A percentile compares a stretch with the other conserved stretches of the same genome.
phyloP scores from a whole-genome alignment of 2,888 invertebrate species.

The Sarcophaga subvicina region DNA sequence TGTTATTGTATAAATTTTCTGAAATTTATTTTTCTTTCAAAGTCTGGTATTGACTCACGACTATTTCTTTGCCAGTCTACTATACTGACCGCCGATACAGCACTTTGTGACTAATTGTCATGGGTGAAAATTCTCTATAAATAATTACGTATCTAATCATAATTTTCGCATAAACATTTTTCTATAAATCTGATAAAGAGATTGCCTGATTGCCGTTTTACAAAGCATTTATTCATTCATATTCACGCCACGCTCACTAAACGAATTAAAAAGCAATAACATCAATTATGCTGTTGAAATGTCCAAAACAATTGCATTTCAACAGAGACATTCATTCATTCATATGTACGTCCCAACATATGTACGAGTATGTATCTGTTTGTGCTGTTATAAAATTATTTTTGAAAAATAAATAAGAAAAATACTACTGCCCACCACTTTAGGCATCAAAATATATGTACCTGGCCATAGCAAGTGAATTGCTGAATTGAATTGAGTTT shows the following conservation, averaged over 20 bases:
- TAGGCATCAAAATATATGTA: neutral
- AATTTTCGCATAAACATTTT: constrained; percentile 34
- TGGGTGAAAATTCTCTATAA: constrained; percentile 3
- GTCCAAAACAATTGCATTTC: constrained; percentile 72
- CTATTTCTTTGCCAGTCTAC: neutral
- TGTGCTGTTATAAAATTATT: constrained; percentile 33
- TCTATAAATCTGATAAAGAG: constrained; percentile 66
- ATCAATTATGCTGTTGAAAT: constrained; percentile 80
- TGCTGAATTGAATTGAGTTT: constrained; percentile 20
- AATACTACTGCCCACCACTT: constrained; percentile 60
- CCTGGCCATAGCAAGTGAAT: constrained; percentile 21
- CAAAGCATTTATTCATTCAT: constrained; percentile 63
- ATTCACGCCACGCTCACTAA: constrained; percentile 75
- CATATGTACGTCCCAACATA: constrained; percentile 9
- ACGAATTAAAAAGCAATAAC: constrained; percentile 82
- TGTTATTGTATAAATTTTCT: no score
- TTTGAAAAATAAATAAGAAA: constrained; percentile 16
- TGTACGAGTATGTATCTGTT: neutral
- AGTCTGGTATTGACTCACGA: no score
- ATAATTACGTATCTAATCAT: constrained; percentile 36
- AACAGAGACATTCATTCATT: constrained; percentile 10
- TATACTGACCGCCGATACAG: neutral
- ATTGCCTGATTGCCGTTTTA: neutral
- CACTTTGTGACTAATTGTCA: neutral
- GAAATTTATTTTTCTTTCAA: no score